A percentile compares a stretch with the other conserved stretches of the same genome.
Evolutionary conservation across 2,797 vertebrate genomes (phyloP).

Genomic region (Melopsittacus undulatus): DNA sequence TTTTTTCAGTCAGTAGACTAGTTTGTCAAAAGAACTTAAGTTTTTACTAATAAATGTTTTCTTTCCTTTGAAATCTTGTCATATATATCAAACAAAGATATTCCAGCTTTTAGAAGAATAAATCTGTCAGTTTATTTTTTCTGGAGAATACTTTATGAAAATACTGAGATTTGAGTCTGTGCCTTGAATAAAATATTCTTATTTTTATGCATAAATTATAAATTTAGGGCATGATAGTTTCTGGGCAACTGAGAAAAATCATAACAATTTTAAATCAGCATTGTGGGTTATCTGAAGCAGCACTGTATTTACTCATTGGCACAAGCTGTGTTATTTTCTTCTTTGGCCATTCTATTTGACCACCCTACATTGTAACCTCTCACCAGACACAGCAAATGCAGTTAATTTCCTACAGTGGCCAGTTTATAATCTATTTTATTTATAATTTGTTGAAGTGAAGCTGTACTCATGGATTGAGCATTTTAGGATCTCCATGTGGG

Average conservation of each 20-base stretch:
- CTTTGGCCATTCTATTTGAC: background rate
- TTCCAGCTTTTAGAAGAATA: conserved; percentile 29
- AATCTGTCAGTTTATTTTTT: background rate
- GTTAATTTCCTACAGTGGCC: background rate
- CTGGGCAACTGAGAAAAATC: background rate
- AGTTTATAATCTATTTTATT: background rate
- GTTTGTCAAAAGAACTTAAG: conserved; percentile 24
- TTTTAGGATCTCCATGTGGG: background rate
- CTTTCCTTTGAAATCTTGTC: conserved; percentile 32
- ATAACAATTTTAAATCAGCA: background rate
- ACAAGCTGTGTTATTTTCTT: background rate
- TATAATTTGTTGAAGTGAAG: background rate
- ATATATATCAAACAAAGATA: background rate
- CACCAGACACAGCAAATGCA: background rate
- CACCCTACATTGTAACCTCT: background rate
- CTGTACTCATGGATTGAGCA: background rate
- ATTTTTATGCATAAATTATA: background rate
- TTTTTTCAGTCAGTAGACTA: background rate
- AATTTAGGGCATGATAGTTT: conserved; percentile 32
- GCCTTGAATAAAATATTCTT: background rate
- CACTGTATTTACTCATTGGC: background rate
- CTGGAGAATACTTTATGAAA: conserved; percentile 10
- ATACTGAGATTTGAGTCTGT: background rate
- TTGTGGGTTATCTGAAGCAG: background rate
- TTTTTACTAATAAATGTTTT: conserved; percentile 55